Evolutionary conservation across 2,113 vertebrate species (phyloP).

Genomic region (Megaceryle torquata): DNA sequence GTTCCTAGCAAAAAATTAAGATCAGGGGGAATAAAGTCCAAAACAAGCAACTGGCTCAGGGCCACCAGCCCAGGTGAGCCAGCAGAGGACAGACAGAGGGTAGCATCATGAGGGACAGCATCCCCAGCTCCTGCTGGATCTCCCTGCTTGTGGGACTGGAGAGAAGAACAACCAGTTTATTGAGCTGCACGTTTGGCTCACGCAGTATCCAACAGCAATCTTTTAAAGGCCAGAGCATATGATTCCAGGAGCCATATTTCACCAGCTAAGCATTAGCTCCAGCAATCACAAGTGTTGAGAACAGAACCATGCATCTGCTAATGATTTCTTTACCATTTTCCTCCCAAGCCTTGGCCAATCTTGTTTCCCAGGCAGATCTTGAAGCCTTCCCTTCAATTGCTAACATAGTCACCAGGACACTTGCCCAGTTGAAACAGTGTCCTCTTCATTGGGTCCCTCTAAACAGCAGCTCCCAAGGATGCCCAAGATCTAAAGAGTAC

Average conservation of each 20-base stretch:
- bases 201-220: neutral
- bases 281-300: neutral
- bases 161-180: neutral
- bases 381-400: neutral
- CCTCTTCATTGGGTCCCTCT: neutral
- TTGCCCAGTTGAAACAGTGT: accelerated
- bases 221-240: neutral
- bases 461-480: neutral
- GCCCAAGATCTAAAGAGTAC: neutral
- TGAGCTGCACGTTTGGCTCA: neutral
- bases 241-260: neutral
- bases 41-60: neutral
- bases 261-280: neutral
- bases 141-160: neutral
- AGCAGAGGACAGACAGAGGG: neutral
- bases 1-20: neutral
- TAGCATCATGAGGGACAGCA: neutral
- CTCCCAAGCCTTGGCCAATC: neutral
- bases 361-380: neutral
- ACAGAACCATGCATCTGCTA: neutral
- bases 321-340: neutral
- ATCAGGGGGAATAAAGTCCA: neutral
- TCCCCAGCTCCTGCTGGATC: neutral
- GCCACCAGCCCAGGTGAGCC: neutral
- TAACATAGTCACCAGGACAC: neutral